A percentile compares a stretch with the other conserved stretches of the same genome.
Conservation (phyloP, 2,888 invertebrate genomes). For the Coelopa pilipes region DNA sequence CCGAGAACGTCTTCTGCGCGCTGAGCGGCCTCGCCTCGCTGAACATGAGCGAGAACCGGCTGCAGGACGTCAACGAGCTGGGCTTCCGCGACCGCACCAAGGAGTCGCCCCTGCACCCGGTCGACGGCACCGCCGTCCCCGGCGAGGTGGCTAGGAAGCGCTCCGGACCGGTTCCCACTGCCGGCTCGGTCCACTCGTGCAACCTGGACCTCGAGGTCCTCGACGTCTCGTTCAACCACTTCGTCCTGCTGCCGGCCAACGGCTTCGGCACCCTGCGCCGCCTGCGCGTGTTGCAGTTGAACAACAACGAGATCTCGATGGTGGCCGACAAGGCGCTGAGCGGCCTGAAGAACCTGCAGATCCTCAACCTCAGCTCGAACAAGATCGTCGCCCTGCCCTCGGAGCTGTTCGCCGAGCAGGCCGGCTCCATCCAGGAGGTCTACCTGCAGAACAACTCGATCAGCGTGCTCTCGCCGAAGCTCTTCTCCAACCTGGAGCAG, state of each 20-base stretch:
- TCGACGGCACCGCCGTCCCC: slow-evolving; percentile 43
- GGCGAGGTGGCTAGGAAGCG: slow-evolving; percentile 12
- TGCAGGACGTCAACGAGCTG: slow-evolving; percentile 88
- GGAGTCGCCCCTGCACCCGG: slow-evolving; percentile 34
- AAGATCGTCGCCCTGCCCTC: slow-evolving; percentile 88
- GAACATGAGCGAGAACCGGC: slow-evolving; percentile 87
- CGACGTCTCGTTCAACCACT: slow-evolving; percentile 86
- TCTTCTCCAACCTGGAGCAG: slow-evolving; percentile 86
- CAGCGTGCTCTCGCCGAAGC: slow-evolving; percentile 83
- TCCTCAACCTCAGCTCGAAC: slow-evolving; percentile 90
- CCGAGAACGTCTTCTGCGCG: slow-evolving; percentile 86
- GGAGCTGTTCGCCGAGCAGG: slow-evolving; percentile 83
- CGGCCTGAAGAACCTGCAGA: slow-evolving; percentile 82
- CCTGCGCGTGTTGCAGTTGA: slow-evolving; percentile 82
- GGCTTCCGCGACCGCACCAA: slow-evolving; percentile 78
- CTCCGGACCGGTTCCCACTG: background rate
- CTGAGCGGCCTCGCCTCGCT: slow-evolving; percentile 81
- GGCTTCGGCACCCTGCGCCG: slow-evolving; percentile 84
- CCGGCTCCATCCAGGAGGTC: slow-evolving; percentile 85
- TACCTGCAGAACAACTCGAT: slow-evolving; percentile 93
- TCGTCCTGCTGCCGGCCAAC: slow-evolving; percentile 83
- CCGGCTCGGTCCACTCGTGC: slow-evolving; percentile 66
- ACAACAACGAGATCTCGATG: slow-evolving; percentile 90
- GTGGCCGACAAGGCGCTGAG: slow-evolving; percentile 85
- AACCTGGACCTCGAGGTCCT: slow-evolving; percentile 83